phyloP scores from a whole-genome alignment of 2,888 invertebrate genomes.

The Drosophila nr. medialis region DNA sequence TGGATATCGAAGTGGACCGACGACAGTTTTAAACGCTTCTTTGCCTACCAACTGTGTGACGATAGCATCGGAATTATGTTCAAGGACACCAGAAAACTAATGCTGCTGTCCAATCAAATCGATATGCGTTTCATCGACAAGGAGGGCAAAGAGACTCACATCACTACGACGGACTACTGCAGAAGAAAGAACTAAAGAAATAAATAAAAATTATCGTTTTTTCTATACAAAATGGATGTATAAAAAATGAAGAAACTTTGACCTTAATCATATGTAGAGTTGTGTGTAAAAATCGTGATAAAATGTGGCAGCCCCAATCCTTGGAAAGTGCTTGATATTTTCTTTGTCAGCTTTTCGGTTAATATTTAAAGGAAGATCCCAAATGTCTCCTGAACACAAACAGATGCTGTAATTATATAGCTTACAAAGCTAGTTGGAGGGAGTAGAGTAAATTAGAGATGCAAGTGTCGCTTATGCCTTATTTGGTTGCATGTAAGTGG shows the following conservation, averaged over 20 bases:
- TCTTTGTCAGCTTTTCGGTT: no score
- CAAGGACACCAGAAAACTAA: constrained; percentile 98
- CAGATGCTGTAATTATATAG: constrained; percentile 21
- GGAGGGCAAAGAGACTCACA: constrained; percentile 94
- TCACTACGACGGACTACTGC: constrained; percentile 93
- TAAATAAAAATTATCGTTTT: no score
- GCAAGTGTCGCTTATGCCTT: constrained; percentile 2
- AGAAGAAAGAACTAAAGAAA: no score
- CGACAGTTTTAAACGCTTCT: constrained; percentile 99
- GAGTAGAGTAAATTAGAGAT: constrained; percentile 15
- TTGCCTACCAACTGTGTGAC: constrained; percentile 99
- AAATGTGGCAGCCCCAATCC: no score
- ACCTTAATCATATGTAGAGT: no score
- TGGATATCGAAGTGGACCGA: constrained; percentile 99
- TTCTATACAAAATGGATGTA: no score
- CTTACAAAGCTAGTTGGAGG: constrained; percentile 2
- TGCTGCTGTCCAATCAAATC: constrained; percentile 95
- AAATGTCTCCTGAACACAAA: no score
- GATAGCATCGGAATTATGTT: constrained; percentile 99
- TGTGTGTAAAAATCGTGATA: no score
- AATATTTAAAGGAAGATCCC: no score
- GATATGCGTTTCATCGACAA: constrained; percentile 98
- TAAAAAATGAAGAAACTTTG: no score
- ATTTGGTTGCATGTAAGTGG: constrained; percentile 20
- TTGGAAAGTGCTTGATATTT: no score